Conservation (phyloP, 2,888 invertebrate species). For the Choristoneura rosaceana region DNA sequence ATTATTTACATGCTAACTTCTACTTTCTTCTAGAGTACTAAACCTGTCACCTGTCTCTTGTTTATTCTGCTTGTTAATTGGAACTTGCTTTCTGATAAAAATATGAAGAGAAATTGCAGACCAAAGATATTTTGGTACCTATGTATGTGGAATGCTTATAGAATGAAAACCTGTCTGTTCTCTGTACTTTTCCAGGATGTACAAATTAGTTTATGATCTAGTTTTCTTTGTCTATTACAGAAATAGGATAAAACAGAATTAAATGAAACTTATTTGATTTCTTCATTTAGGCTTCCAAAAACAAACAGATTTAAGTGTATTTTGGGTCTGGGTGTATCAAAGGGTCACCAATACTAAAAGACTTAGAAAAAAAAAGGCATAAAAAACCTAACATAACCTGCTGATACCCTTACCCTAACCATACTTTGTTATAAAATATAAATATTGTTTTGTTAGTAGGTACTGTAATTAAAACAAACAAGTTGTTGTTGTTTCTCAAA, state of each 20-base stretch:
- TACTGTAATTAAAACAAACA: background rate
- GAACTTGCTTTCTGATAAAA: background rate
- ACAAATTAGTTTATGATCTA: background rate
- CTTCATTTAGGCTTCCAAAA: background rate
- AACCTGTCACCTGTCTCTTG: background rate
- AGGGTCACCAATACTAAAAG: too few relatives aligned
- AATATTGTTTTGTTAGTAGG: too few relatives aligned
- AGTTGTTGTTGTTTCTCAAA: constrained; percentile 1
- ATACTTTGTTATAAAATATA: background rate
- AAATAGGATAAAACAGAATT: too few relatives aligned
- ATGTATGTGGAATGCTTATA: background rate
- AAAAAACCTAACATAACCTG: too few relatives aligned
- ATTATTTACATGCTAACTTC: background rate
- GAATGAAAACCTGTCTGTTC: background rate
- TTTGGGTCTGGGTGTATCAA: background rate
- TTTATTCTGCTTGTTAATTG: background rate
- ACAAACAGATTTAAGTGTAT: background rate
- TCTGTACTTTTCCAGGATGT: background rate
- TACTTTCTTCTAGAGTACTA: background rate
- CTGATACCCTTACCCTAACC: too few relatives aligned
- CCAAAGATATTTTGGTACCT: background rate
- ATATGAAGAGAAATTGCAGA: background rate
- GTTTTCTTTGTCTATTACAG: background rate
- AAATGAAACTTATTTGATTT: background rate
- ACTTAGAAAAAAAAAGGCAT: too few relatives aligned